phyloP scores from a whole-genome alignment of 1,140 invertebrate genomes.

The Eueides isabella region DNA sequence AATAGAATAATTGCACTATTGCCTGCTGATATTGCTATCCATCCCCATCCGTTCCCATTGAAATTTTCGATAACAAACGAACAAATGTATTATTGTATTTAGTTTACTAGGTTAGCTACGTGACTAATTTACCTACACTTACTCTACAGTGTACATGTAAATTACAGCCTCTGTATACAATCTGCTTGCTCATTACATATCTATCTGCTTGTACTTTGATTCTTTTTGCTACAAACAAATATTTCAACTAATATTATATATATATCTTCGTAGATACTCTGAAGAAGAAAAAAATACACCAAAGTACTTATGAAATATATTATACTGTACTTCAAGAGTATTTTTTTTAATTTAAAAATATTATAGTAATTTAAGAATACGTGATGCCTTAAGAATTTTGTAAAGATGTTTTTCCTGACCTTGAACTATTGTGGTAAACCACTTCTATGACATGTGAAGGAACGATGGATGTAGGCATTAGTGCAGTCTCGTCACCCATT shows the following conservation, averaged over 20 bases:
- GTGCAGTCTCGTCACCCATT: slow-evolving; percentile 37
- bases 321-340: too few relatives aligned
- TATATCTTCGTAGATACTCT: too few relatives aligned
- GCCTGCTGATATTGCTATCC: slow-evolving; percentile 35
- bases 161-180: slow-evolving; percentile 12
- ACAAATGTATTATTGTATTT: slow-evolving; percentile 49
- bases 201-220: neutral
- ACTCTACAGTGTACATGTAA: neutral
- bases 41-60: slow-evolving; percentile 58
- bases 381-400: slow-evolving; percentile 23
- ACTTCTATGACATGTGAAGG: slow-evolving; percentile 34
- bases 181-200: neutral
- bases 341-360: too few relatives aligned
- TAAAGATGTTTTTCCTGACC: slow-evolving; percentile 35
- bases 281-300: too few relatives aligned
- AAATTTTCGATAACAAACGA: slow-evolving; percentile 50
- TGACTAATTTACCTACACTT: slow-evolving; percentile 39
- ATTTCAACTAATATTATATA: too few relatives aligned
- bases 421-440: slow-evolving; percentile 43
- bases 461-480: slow-evolving; percentile 39
- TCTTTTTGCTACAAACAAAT: too few relatives aligned
- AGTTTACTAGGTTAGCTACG: slow-evolving; percentile 48
- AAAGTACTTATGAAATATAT: too few relatives aligned
- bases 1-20: slow-evolving; percentile 31
- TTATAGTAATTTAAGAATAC: neutral